A percentile compares a stretch with the other conserved stretches of the same genome.
Evolutionary conservation across 2,888 invertebrate genomes (phyloP).

Genomic region (Nephrotoma guestfalica): DNA sequence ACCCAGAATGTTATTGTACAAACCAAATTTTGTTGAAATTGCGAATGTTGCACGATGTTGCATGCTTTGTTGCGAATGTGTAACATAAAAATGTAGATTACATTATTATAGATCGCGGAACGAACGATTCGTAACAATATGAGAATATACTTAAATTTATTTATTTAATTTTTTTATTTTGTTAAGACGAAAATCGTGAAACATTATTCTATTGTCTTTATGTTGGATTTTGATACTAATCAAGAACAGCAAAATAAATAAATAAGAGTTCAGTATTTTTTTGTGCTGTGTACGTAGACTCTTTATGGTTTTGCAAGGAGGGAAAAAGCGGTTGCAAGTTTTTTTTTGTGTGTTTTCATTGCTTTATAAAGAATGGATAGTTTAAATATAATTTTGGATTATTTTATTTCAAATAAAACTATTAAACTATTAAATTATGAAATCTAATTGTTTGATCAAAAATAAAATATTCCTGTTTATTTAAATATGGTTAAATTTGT

Average conservation of each 20-base stretch:
- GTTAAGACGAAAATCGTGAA: not conserved
- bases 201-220: not conserved
- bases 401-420: not conserved
- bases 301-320: not conserved
- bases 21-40: not conserved
- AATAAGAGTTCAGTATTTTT: not conserved
- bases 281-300: not conserved
- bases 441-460: not conserved
- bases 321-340: not conserved
- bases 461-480: not conserved
- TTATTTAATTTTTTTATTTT: not conserved
- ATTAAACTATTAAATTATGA: not conserved
- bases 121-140: not conserved
- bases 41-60: not conserved
- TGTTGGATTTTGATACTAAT: not conserved
- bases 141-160: not conserved
- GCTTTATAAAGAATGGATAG: not conserved
- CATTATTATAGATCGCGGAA: not conserved
- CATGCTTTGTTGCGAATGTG: not conserved
- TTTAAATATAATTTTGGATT: not conserved
- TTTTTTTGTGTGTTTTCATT: not conserved
- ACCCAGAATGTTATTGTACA: not conserved
- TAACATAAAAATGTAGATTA: not conserved
- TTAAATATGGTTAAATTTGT: not conserved
- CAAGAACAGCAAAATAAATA: not conserved